These are phyloP conservation scores for Drosophila kurseongensis DNA, from an alignment of 1,140 invertebrate genomes.

Conservation along the genomic window DNA sequence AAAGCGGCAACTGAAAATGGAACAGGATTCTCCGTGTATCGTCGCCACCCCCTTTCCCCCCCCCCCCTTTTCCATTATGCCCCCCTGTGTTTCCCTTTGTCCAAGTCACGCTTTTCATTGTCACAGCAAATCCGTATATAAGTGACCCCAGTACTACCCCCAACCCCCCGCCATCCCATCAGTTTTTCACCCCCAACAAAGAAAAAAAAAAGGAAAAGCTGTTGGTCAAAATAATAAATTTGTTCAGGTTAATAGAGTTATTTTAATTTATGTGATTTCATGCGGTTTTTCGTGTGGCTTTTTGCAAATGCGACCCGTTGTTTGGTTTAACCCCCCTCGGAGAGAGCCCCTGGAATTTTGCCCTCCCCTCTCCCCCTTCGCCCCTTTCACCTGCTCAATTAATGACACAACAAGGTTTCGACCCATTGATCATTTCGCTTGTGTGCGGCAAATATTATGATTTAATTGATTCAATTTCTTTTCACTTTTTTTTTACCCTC, in stretches of 20 bases:
- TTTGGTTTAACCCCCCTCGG: constrained; percentile 1
- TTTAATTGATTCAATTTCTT: constrained; percentile 42
- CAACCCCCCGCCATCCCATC: neutral
- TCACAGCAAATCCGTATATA: constrained; percentile 34
- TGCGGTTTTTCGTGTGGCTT: constrained; percentile 78
- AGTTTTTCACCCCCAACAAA: neutral
- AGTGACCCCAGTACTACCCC: constrained; percentile 1
- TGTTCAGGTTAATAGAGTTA: constrained; percentile 82
- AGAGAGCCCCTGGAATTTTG: no score
- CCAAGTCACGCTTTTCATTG: constrained; percentile 49
- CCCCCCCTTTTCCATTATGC: neutral
- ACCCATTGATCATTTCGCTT: constrained; percentile 35
- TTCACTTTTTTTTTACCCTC: neutral
- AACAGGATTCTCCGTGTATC: constrained; percentile 22
- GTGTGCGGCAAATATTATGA: constrained; percentile 38
- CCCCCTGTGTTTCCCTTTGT: constrained; percentile 17
- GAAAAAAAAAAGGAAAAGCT: constrained; percentile 23
- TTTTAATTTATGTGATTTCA: constrained; percentile 83
- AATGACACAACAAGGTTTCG: constrained; percentile 44
- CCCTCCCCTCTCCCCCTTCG: neutral
- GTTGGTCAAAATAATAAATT: constrained; percentile 82
- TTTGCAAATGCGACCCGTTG: constrained; percentile 71
- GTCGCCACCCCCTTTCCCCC: neutral
- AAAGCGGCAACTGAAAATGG: constrained; percentile 41
- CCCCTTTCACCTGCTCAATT: constrained; percentile 12